Evolutionary conservation across 2,888 invertebrate genomes (phyloP).

Genomic region (Lysandra coridon): DNA sequence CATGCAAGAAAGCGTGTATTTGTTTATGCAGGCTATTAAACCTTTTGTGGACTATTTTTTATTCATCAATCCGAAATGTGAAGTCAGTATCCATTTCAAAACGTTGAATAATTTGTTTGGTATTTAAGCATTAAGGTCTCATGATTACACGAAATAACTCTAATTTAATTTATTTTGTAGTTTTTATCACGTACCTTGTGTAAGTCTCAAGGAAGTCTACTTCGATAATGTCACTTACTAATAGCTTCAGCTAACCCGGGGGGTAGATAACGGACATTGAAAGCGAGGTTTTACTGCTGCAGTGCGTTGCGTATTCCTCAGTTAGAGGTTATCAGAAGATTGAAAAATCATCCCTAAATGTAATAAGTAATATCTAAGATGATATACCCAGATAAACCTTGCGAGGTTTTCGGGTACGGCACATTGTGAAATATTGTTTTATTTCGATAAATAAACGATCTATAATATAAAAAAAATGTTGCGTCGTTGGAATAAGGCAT

Average conservation of each 20-base stretch:
- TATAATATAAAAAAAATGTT: too few relatives aligned
- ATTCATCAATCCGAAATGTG: too few relatives aligned
- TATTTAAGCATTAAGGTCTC: neutral
- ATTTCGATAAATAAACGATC: too few relatives aligned
- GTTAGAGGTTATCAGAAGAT: too few relatives aligned
- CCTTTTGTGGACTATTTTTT: too few relatives aligned
- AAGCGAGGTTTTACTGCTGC: too few relatives aligned
- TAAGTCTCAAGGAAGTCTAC: slow-evolving; percentile 35
- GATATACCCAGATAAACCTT: too few relatives aligned
- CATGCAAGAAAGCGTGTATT: neutral
- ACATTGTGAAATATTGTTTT: too few relatives aligned
- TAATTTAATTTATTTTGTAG: slow-evolving; percentile 17
- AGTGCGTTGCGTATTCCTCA: too few relatives aligned
- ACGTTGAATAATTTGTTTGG: neutral
- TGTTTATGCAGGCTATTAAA: neutral
- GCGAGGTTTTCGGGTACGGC: too few relatives aligned
- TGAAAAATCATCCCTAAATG: too few relatives aligned
- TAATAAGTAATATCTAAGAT: too few relatives aligned
- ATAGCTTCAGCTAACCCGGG: neutral
- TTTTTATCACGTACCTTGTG: slow-evolving; percentile 30
- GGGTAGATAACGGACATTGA: slow-evolving; percentile 46
- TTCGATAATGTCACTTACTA: slow-evolving; percentile 39
- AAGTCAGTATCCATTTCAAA: neutral
- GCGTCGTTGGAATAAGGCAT: neutral
- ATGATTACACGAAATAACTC: neutral